Evolutionary conservation across 2,888 invertebrate genomes (phyloP).

Genomic region (Caenorhabditis sp.): DNA sequence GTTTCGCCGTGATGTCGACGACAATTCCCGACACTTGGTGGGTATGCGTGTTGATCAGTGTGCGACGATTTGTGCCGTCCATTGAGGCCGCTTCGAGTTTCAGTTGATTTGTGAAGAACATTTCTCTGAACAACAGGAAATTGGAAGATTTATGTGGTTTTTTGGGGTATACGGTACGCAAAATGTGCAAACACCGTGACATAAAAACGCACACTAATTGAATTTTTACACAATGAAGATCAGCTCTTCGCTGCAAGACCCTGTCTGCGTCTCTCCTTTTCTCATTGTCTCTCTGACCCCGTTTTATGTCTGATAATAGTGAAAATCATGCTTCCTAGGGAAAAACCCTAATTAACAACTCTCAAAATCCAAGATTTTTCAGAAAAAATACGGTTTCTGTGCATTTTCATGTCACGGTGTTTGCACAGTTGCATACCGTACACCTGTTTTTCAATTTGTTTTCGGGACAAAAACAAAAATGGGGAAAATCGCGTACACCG

Average conservation of each 20-base stretch:
- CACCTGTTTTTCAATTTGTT: neutral
- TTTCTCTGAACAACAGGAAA: conserved; percentile 71
- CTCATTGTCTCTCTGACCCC: no score
- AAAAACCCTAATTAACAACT: neutral
- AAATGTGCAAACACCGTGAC: no score
- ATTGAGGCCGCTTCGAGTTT: conserved; percentile 85
- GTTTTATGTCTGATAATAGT: neutral
- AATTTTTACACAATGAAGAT: no score
- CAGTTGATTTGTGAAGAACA: conserved; percentile 76
- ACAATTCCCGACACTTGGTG: conserved; percentile 78
- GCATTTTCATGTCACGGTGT: neutral
- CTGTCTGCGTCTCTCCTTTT: no score
- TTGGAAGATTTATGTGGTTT: neutral
- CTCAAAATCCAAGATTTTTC: neutral
- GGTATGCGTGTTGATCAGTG: conserved; percentile 88
- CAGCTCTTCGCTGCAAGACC: no score
- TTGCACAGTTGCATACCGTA: no score
- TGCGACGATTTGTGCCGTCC: conserved; percentile 86
- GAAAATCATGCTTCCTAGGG: no score
- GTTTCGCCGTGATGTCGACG: conserved; percentile 85
- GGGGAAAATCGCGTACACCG: neutral
- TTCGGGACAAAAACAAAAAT: neutral
- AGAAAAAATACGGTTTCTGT: neutral
- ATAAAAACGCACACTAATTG: no score
- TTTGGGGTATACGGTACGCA: no score